phyloP scores from a whole-genome alignment of 2,888 invertebrate genomes.

The Iphiclides podalirius region DNA sequence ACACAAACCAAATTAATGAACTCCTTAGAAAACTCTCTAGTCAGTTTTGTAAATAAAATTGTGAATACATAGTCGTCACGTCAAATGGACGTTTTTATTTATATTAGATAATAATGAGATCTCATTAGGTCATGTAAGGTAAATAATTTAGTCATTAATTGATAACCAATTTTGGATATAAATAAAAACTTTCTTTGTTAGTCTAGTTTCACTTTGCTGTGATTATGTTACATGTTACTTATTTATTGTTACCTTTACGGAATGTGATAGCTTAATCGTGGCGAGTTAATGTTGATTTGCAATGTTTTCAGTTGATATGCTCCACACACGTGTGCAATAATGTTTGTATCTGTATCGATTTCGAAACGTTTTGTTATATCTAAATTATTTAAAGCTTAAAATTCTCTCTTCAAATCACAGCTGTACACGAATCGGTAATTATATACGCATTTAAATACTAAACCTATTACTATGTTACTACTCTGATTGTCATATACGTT shows the following conservation, averaged over 20 bases:
- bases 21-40: constrained; percentile 73
- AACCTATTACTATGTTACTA: constrained; percentile 75
- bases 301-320: constrained; percentile 53
- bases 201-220: constrained; percentile 78
- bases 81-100: constrained; percentile 70
- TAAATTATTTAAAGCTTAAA: constrained; percentile 34
- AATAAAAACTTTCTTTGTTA: constrained; percentile 73
- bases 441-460: constrained; percentile 74
- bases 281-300: constrained; percentile 69
- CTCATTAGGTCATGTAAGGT: constrained; percentile 78
- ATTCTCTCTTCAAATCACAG: constrained; percentile 45
- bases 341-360: constrained; percentile 45
- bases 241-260: constrained; percentile 72
- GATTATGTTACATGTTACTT: constrained; percentile 77
- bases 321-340: constrained; percentile 54
- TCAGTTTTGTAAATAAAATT: constrained; percentile 76
- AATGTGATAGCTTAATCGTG: constrained; percentile 73
- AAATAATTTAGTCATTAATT: constrained; percentile 75
- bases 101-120: constrained; percentile 73
- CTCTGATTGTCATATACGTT: constrained; percentile 79
- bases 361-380: constrained; percentile 38
- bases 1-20: constrained; percentile 54
- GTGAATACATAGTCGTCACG: constrained; percentile 76
- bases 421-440: constrained; percentile 55
- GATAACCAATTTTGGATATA: constrained; percentile 74